phyloP scores from a whole-genome alignment of 2,797 vertebrate genomes.

The Serranus cabrilla region DNA sequence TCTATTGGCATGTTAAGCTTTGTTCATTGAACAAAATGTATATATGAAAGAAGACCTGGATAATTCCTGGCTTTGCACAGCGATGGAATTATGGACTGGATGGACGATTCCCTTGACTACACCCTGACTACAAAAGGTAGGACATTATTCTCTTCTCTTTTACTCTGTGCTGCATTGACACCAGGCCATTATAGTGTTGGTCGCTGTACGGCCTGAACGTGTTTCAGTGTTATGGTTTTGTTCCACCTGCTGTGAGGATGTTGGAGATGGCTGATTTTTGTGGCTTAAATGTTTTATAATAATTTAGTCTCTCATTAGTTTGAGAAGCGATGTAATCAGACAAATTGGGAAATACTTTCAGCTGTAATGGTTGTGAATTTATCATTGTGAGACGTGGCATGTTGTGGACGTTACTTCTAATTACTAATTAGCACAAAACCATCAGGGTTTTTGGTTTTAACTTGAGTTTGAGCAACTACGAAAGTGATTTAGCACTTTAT shows the following conservation, averaged over 20 bases:
- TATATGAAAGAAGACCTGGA: background rate
- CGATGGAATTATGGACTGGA: background rate
- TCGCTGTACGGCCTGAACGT: background rate
- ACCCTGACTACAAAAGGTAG: conserved; percentile 15
- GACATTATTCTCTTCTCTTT: background rate
- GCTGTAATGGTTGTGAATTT: background rate
- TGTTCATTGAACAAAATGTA: background rate
- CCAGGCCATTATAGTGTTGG: background rate
- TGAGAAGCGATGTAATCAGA: background rate
- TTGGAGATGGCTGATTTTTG: background rate
- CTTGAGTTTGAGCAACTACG: background rate
- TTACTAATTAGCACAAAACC: conserved; percentile 1
- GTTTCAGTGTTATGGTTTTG: background rate
- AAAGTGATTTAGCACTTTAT: conserved; percentile 17
- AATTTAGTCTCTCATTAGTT: background rate
- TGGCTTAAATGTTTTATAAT: background rate
- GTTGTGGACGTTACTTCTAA: too few species aligned
- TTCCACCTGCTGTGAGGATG: background rate
- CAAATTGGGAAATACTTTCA: background rate
- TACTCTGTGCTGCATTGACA: background rate
- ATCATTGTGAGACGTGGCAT: background rate
- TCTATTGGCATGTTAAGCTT: too few species aligned
- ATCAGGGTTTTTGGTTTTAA: background rate
- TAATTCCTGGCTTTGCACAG: background rate
- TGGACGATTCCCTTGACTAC: background rate